Base-by-base conservation (phyloP, 2,113 vertebrate genomes). In the Falcunculus frontatus region DNA sequence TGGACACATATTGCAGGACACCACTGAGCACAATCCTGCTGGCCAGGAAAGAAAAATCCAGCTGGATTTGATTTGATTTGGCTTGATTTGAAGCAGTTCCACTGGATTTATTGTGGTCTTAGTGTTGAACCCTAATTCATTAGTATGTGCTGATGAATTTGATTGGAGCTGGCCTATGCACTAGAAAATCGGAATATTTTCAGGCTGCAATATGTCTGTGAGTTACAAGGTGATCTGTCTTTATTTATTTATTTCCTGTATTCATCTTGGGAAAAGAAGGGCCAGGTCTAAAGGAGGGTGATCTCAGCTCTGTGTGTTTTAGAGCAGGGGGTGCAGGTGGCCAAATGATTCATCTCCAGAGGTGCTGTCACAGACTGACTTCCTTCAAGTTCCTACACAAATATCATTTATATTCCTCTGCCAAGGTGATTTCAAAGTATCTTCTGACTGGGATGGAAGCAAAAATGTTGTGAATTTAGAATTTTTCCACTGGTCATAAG, bases 241-340 rank as follows among this genome's bases (percentile, higher is more conserved):
- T 67, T 59, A 21, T 83, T 65, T 69, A 32, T 37, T 68, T 82
- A 55, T 69, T 69, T 84, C 30, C 55, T 84, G 55, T 6, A 6
- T 62, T 73, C 16, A 22, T 60, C 50, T 32, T 20, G 2, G 77
- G n/a, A 35, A 10, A 14, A 35, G 33, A 60, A 69, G 75, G 47
- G 37, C 13, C n/a, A 16, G 0, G 0, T 32, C 42, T 16, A 9
- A 20, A 68, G 1, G 6, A 49, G 67, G 1, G 47, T 39, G 67
- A 5, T 3, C 33, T 4, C 7, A 41, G 82, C 46, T 63, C 60
- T 27, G 27, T 9, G n/a, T 32, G 67, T 35, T 60, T 78, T 16
- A 7, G 49, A 19, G 42, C 49, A 25, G 32, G 20, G 62, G 82
- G 7, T 46, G 42, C 62, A 21, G 72, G 63, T 79, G 86, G 19